Evolutionary conservation across 2,113 vertebrate species (phyloP), one percentile per base, ranked within the genome.

Genomic region (Apteryx owenii): DNA sequence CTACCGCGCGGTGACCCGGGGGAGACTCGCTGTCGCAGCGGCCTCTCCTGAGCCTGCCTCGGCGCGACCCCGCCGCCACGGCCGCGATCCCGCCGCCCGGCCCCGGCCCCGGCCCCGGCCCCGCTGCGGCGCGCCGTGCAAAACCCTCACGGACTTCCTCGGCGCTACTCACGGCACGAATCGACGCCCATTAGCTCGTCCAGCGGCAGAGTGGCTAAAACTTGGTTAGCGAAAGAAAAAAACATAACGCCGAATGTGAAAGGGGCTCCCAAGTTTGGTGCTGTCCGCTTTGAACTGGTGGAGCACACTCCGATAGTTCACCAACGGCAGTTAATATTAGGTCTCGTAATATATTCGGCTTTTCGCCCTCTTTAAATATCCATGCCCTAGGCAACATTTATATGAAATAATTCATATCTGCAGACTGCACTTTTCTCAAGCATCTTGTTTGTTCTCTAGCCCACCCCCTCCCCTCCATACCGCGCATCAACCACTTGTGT

Each of bases 341-440:
- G 75, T 71, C 78, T 11, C 1, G 1, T 81, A 91, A 96, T 72
- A 44, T 68, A 94, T 71, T 79, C 77, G 19, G 61, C 70, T 95
- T 89, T 46, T 90, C 66, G 7, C 66, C 48, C 93, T 83, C 89
- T 73, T 85, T 85, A 94, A 93, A 91, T 85, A 94, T 66, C 95
- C 90, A 54, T 78, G 95, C 96, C 96, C 89, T 66, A 11, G 92
- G 96, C 94, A 42, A 70, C 88, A 75, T 93, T 82, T 69, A 83
- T 81, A 94, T 91, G 81, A 94, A 95, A 95, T 78, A 91, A 97
- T 88, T 95, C 96, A 69, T 88, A 96, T 77, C 88, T 77, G 90
- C 87, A 90, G 64, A 62, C 79, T 22, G 12, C 31, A 60, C 78
- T 94, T 78, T 82, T 75, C 90, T 82, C 84, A 5, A 73, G 78